Evolutionary conservation across 2,888 invertebrate species (phyloP).

Genomic region (Caenorhabditis doughertyi): DNA sequence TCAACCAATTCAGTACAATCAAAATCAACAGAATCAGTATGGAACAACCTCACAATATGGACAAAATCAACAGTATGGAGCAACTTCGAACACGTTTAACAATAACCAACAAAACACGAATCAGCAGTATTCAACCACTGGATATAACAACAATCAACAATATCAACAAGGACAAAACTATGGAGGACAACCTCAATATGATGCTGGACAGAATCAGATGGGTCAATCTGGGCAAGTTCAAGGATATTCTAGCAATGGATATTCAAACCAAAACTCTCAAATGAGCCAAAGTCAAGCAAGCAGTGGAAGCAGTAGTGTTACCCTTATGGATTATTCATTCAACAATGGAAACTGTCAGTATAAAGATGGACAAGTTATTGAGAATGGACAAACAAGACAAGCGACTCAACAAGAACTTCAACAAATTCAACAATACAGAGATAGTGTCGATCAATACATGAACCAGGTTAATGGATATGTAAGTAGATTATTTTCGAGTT

Average conservation of each 20-base stretch:
- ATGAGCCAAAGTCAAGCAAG: conserved; percentile 41
- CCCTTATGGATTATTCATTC: conserved; percentile 69
- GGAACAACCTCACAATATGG: conserved; percentile 33
- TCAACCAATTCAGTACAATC: conserved; percentile 57
- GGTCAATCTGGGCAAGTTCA: conserved; percentile 54
- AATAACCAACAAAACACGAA: conserved; percentile 47
- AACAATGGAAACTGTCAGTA: conserved; percentile 73
- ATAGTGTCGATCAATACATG: conserved; percentile 69
- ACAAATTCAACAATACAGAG: conserved; percentile 67
- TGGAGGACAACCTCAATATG: conserved; percentile 44
- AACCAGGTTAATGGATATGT: conserved; percentile 70
- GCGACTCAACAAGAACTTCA: conserved; percentile 64
- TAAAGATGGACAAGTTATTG: conserved; percentile 67
- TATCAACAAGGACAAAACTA: conserved; percentile 43
- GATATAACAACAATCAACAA: not conserved
- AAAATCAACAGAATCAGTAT: conserved; percentile 43
- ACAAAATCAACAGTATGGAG: conserved; percentile 37
- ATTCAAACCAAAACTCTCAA: conserved; percentile 57
- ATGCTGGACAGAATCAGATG: conserved; percentile 51
- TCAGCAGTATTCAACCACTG: conserved; percentile 33
- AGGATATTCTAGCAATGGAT: conserved; percentile 55
- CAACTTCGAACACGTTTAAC: conserved; percentile 27
- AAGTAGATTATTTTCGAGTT: conserved; percentile 4
- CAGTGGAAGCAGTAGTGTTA: conserved; percentile 63
- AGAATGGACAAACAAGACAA: conserved; percentile 69